phyloP scores from a whole-genome alignment of 1,140 invertebrate genomes.

The Musca domestica region DNA sequence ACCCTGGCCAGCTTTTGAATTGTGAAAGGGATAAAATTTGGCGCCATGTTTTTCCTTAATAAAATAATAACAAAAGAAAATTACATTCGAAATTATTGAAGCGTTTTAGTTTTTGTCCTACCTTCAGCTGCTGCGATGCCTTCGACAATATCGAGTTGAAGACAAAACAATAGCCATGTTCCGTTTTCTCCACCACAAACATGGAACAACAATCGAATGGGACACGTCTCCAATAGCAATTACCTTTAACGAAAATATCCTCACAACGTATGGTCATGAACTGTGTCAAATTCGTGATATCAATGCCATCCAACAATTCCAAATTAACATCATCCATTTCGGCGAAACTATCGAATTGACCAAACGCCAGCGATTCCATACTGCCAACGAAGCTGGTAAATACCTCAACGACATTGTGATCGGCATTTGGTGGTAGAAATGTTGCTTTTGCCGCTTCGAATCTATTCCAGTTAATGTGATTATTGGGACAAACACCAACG shows the following conservation, averaged over 20 bases:
- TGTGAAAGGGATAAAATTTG: slow-evolving; percentile 39
- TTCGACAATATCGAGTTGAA: slow-evolving; percentile 40
- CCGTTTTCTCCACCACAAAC: slow-evolving; percentile 41
- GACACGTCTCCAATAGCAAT: slow-evolving; percentile 36
- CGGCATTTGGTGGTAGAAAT: slow-evolving; percentile 39
- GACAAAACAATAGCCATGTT: slow-evolving; percentile 38
- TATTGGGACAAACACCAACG: slow-evolving; percentile 66
- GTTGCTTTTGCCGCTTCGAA: slow-evolving; percentile 36
- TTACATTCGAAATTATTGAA: neutral
- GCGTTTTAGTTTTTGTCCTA: neutral
- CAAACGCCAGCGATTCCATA: slow-evolving; percentile 38
- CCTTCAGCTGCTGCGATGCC: slow-evolving; percentile 25
- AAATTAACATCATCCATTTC: slow-evolving; percentile 41
- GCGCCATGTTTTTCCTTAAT: slow-evolving; percentile 26
- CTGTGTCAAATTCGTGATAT: slow-evolving; percentile 27
- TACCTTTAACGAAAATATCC: slow-evolving; percentile 31
- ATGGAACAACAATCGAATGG: slow-evolving; percentile 41
- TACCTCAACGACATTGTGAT: slow-evolving; percentile 25
- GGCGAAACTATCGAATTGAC: slow-evolving; percentile 26
- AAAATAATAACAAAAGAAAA: neutral
- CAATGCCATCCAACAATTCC: slow-evolving; percentile 34
- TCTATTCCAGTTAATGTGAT: slow-evolving; percentile 52
- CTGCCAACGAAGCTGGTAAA: slow-evolving; percentile 33
- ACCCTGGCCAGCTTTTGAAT: slow-evolving; percentile 39
- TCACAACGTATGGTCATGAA: slow-evolving; percentile 34